A percentile compares a stretch with the other conserved stretches of the same genome.
Evolutionary conservation across 2,888 invertebrate species (phyloP).

Genomic region (Amiota communis): DNA sequence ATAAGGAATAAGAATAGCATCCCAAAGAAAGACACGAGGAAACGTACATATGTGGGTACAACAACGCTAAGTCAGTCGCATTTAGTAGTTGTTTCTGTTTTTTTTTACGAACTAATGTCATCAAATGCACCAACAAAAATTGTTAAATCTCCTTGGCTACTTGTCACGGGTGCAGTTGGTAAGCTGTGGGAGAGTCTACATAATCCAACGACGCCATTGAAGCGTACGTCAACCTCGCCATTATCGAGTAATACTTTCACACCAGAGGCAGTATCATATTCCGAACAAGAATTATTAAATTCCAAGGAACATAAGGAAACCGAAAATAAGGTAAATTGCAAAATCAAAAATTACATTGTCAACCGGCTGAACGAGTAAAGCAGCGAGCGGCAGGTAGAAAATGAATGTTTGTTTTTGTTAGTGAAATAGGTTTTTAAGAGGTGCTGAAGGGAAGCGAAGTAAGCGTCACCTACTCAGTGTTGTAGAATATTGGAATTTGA

Average conservation of each 20-base stretch:
- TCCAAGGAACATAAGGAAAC: neutral
- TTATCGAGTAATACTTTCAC: neutral
- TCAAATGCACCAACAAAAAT: neutral
- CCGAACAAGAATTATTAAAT: no score
- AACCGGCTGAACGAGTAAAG: neutral
- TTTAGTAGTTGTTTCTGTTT: neutral
- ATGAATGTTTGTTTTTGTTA: neutral
- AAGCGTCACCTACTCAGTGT: no score
- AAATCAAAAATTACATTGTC: neutral
- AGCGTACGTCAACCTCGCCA: neutral
- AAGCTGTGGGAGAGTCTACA: constrained; percentile 6
- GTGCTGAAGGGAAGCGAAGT: no score
- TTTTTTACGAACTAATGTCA: neutral
- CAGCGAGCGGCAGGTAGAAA: neutral
- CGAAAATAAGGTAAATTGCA: neutral
- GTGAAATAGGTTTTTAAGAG: no score
- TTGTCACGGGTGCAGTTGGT: constrained; percentile 4
- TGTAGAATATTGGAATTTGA: no score
- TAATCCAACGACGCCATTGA: neutral
- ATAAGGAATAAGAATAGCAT: no score
- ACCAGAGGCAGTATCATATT: neutral
- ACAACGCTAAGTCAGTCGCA: no score
- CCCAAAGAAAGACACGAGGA: no score
- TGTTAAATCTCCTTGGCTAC: constrained; percentile 10
- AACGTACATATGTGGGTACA: no score